Conservation (phyloP, 2,888 invertebrate genomes). For the Epistrophe grossulariae region DNA sequence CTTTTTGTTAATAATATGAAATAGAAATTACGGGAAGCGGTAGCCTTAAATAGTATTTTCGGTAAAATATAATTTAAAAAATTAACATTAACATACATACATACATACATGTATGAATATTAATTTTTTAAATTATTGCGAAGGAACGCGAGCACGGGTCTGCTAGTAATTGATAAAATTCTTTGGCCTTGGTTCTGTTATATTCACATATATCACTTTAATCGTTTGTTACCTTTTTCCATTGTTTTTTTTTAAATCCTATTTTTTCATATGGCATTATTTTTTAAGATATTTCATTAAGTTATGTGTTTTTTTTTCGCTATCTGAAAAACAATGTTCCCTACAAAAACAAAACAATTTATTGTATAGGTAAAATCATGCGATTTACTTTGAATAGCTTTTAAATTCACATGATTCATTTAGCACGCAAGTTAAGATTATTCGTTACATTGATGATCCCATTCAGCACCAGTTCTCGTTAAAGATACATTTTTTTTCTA, state of each 20-base stretch:
- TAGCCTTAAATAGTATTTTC: too few species aligned
- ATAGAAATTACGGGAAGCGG: too few species aligned
- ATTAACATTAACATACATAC: too few species aligned
- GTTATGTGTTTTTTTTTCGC: background rate
- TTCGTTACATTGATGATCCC: conserved; percentile 22
- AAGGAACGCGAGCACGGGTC: too few species aligned
- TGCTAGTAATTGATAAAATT: too few species aligned
- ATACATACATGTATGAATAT: too few species aligned
- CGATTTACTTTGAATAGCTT: conserved; percentile 12
- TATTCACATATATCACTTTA: background rate
- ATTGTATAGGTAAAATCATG: conserved; percentile 9
- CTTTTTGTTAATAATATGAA: too few species aligned
- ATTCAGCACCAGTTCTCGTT: conserved; percentile 9
- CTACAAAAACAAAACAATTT: background rate
- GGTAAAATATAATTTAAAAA: too few species aligned
- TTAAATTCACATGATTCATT: conserved; percentile 34
- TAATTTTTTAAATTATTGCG: too few species aligned
- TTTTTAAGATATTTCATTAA: background rate
- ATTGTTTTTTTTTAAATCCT: background rate
- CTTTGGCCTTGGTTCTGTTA: background rate
- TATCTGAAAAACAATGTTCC: background rate
- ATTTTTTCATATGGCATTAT: background rate
- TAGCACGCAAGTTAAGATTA: conserved; percentile 1
- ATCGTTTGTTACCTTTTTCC: background rate
- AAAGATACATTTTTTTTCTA: background rate